phyloP scores from a whole-genome alignment of 2,113 vertebrate genomes.

The Motacilla alba region DNA sequence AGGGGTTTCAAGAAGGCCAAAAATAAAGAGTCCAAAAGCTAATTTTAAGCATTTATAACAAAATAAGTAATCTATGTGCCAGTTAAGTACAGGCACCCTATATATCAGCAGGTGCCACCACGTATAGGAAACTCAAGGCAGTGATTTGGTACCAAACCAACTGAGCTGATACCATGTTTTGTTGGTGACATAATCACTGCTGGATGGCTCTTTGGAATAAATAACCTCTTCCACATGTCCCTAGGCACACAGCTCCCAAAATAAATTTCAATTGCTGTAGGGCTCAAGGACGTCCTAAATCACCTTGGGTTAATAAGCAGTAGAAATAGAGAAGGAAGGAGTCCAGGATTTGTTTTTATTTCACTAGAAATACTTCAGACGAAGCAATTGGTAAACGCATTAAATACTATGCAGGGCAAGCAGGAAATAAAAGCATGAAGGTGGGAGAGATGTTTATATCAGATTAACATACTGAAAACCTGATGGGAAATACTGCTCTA shows the following conservation, averaged over 20 bases:
- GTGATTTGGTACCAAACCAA: conserved; percentile 35
- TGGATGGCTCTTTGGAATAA: conserved; percentile 41
- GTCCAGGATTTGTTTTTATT: conserved; percentile 51
- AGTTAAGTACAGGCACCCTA: not conserved
- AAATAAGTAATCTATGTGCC: not conserved
- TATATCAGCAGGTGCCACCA: conserved; percentile 35
- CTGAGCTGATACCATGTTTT: not conserved
- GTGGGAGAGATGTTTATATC: not conserved
- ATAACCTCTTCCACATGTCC: conserved; percentile 65
- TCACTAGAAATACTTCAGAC: conserved; percentile 21
- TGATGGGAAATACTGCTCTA: not conserved
- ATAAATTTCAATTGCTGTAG: conserved; percentile 52
- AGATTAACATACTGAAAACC: not conserved
- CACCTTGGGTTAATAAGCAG: conserved; percentile 53
- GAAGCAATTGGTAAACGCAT: conserved; percentile 42
- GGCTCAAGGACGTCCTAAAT: conserved; percentile 52
- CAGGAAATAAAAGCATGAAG: not conserved
- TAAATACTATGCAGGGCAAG: not conserved
- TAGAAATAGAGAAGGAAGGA: conserved; percentile 21
- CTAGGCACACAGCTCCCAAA: conserved; percentile 9
- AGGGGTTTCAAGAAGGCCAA: not conserved
- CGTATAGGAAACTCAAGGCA: not conserved
- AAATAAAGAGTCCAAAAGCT: not conserved
- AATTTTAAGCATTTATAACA: not conserved
- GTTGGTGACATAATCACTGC: conserved; percentile 39